Base-by-base conservation (phyloP, 2,797 vertebrate genomes). In the Australoheros facetus region DNA sequence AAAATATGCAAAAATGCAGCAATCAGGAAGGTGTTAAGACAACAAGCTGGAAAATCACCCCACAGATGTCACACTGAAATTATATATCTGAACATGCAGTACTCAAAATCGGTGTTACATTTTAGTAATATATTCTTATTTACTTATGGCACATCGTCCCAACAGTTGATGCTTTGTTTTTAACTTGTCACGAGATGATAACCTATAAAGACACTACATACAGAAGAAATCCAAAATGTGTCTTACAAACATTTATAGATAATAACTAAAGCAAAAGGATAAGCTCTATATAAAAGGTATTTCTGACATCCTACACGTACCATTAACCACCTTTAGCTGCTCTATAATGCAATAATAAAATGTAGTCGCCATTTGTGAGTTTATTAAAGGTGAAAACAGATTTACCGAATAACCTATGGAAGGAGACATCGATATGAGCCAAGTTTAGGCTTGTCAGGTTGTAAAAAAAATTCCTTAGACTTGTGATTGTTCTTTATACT, bases 11-110 rank as follows among this genome's bases (percentile, higher is more conserved):
- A 53, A 53, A 62, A 32, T 13, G 9, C 10, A 69, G 42, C 5
- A 73, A 59, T 55, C 16, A 45, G 10, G 19, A 78, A 71, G 45
- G 55, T 39, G 76, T 77, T 78, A 58, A 71, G 79, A 79, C 45
- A 28, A 69, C 26, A 69, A 69, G 26, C 17, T 69, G 48, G 26
- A 32, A 69, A 69, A 32, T 69, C 17, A 69, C 64, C 17, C 51
- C 11, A 8, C 45, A 51, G 17, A 69, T 30, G 30, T 69, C 26
- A 69, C 45, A 51, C 45, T 51, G 5, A 51, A 69, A 51, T 51
- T 69, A 32, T 69, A 32, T 51, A 30, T 30, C 42, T 30, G 62
- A 48, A 30, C 23, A 69, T 51, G 39, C 45, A 51, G 64, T 51
- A 30, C 62, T 51, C n/a, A 30, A 51, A 45, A 32, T 32, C 5